phyloP scores from a whole-genome alignment of 2,113 vertebrate genomes.

The Pterocles orientalis region DNA sequence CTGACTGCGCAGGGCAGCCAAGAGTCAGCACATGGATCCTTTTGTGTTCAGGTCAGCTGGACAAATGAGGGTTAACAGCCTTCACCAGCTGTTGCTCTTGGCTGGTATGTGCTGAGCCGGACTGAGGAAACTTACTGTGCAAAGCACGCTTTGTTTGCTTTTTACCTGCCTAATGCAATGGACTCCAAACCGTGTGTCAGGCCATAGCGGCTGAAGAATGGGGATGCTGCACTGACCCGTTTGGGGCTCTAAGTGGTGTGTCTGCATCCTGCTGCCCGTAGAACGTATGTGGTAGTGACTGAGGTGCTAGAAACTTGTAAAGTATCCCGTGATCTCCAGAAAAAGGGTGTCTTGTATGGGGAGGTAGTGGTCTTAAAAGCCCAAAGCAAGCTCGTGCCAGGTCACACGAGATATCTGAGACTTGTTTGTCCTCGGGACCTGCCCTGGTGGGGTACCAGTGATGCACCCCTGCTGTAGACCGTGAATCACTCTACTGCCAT shows the following conservation, averaged over 20 bases:
- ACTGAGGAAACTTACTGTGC: neutral
- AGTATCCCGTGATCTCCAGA: neutral
- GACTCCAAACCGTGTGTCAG: neutral
- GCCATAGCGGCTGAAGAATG: neutral
- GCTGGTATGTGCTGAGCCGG: neutral
- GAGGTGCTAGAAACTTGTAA: neutral
- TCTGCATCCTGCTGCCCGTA: neutral
- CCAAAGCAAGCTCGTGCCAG: neutral
- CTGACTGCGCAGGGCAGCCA: neutral
- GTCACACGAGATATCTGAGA: neutral
- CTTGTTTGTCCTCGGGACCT: neutral
- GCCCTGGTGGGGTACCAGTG: neutral
- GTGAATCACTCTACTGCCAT: fast-evolving
- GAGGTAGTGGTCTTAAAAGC: neutral
- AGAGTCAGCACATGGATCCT: neutral
- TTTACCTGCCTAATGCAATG: neutral
- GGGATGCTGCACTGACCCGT: neutral
- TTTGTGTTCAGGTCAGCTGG: neutral
- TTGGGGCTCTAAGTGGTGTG: neutral
- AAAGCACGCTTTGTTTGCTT: neutral
- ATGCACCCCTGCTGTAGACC: neutral
- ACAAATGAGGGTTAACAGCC: neutral
- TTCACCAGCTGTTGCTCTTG: conserved; percentile 6
- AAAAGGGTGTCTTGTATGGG: neutral
- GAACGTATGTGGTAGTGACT: neutral